Conservation (phyloP, 2,888 invertebrate species). For the Saturnia japonica region DNA sequence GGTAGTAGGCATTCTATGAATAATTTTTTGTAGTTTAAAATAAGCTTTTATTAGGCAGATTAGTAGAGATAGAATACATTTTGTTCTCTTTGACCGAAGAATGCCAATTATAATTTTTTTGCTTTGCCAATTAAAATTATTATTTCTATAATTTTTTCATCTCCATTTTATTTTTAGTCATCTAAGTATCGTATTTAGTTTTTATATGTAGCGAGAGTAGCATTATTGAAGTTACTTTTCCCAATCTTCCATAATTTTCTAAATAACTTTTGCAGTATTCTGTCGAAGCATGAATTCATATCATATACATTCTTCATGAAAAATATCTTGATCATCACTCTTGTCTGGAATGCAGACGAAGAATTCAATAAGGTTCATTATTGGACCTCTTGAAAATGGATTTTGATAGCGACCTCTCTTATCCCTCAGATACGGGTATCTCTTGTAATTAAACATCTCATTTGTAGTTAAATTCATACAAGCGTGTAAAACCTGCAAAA, state of each 20-base stretch:
- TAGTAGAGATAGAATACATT: not conserved
- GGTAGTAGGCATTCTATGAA: too few relatives aligned
- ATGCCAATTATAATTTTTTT: too few relatives aligned
- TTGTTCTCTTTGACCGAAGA: not conserved
- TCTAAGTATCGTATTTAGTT: not conserved
- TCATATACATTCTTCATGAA: constrained; percentile 84
- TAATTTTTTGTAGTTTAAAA: not conserved
- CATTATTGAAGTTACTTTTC: not conserved
- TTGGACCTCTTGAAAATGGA: constrained; percentile 94
- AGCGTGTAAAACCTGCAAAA: constrained; percentile 91
- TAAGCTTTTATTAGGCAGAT: not conserved
- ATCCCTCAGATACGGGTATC: constrained; percentile 94
- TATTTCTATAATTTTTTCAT: too few relatives aligned
- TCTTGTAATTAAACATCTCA: constrained; percentile 96
- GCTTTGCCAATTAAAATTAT: too few relatives aligned
- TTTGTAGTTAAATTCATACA: constrained; percentile 97
- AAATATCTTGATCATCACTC: constrained; percentile 87
- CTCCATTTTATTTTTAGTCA: too few relatives aligned
- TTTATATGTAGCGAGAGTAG: not conserved
- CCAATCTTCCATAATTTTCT: constrained; percentile 28
- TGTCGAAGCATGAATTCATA: constrained; percentile 45
- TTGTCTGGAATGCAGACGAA: constrained; percentile 93
- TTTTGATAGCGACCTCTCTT: constrained; percentile 94
- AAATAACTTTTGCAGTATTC: constrained; percentile 24
- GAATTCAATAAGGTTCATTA: constrained; percentile 93